Conservation (phyloP, 2,888 invertebrate species). For the Norana najaformis region DNA sequence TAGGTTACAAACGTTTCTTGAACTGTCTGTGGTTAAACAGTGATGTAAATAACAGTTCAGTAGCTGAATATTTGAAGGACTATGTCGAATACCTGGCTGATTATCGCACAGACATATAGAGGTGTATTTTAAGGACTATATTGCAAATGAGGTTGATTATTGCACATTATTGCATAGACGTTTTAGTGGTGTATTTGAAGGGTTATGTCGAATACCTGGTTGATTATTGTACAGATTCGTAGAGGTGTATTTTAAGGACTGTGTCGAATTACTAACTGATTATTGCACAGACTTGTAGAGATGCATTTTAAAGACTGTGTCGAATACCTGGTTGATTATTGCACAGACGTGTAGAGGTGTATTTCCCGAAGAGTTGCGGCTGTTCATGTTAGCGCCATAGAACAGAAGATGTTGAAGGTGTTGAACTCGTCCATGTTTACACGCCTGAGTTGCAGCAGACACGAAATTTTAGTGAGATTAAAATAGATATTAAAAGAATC, state of each 20-base stretch:
- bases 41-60: too few relatives aligned
- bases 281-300: too few relatives aligned
- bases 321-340: constrained; percentile 83
- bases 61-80: constrained; percentile 93
- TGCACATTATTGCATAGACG: too few relatives aligned
- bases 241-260: constrained; percentile 96
- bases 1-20: too few relatives aligned
- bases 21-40: too few relatives aligned
- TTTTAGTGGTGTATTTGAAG: neutral
- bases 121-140: constrained; percentile 84
- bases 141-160: neutral
- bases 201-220: constrained; percentile 71
- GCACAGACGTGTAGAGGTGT: constrained; percentile 98
- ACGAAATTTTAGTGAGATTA: too few relatives aligned
- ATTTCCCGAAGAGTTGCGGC: constrained; percentile 95
- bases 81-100: constrained; percentile 69
- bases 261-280: too few relatives aligned
- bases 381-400: constrained; percentile 98
- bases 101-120: constrained; percentile 69
- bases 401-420: constrained; percentile 96
- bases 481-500: too few relatives aligned
- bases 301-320: too few relatives aligned
- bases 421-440: constrained; percentile 90
- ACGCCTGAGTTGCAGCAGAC: constrained; percentile 74
- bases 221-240: constrained; percentile 97